phyloP scores from a whole-genome alignment of 2,113 vertebrate species.

The Barnardius zonarius region DNA sequence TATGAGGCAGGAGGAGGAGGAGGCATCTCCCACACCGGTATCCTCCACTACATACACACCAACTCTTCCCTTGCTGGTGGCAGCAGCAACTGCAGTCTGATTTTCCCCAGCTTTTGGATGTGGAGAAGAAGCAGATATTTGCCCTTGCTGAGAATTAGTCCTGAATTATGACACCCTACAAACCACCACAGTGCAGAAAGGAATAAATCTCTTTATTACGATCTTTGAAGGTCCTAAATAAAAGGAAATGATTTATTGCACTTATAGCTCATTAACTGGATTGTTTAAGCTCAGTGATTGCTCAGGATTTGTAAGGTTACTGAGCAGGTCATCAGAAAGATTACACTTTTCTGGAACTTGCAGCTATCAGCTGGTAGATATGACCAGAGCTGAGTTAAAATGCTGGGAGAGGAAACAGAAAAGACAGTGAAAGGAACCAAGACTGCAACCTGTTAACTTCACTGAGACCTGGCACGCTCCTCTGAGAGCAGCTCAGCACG shows the following conservation, averaged over 20 bases:
- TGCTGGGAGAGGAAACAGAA: background rate
- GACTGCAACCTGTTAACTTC: background rate
- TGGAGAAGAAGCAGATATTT: background rate
- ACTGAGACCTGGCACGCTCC: background rate
- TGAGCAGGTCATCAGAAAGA: background rate
- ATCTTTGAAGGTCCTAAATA: background rate
- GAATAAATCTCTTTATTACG: background rate
- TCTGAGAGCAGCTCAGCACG: background rate
- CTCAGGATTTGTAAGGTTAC: background rate
- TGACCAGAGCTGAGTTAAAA: background rate
- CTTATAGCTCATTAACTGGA: background rate
- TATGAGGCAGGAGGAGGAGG: background rate
- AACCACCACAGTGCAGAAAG: background rate
- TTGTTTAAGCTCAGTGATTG: background rate
- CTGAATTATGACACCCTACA: background rate
- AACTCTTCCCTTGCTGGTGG: background rate
- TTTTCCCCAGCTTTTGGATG: background rate
- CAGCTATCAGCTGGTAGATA: background rate
- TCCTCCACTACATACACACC: accelerated
- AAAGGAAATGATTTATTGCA: background rate
- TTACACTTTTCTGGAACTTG: background rate
- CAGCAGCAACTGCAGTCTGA: background rate
- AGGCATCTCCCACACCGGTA: background rate
- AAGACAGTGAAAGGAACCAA: background rate
- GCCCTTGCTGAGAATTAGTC: background rate